Evolutionary conservation across 2,888 invertebrate genomes (phyloP).

Genomic region (Parnassius apollo): DNA sequence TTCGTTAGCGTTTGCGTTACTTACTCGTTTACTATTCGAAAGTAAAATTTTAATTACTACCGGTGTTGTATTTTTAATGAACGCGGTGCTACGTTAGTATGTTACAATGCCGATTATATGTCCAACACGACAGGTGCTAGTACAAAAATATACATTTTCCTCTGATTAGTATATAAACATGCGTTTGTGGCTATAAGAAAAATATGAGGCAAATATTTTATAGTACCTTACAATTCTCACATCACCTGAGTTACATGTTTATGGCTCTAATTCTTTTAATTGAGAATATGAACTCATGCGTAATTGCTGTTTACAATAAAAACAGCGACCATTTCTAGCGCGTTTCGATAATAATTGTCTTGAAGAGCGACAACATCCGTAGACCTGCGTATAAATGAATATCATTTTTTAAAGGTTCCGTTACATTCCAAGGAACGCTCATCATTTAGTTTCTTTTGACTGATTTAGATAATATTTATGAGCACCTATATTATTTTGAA

Average conservation of each 20-base stretch:
- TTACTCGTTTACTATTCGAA: no score
- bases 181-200: conserved; percentile 8
- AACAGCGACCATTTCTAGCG: conserved; percentile 53
- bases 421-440: no score
- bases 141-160: conserved; percentile 15
- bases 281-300: conserved; percentile 50
- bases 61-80: background rate
- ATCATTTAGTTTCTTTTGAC: no score
- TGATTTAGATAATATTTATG: no score
- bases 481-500: no score
- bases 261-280: conserved; percentile 66
- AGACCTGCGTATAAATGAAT: conserved; percentile 21
- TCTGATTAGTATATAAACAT: conserved; percentile 16
- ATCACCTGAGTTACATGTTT: conserved; percentile 35
- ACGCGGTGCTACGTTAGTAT: no score
- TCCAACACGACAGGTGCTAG: conserved; percentile 13
- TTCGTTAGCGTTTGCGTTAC: no score
- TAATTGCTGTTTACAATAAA: conserved; percentile 48
- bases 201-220: conserved; percentile 14
- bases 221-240: conserved; percentile 31
- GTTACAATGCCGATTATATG: conserved; percentile 2
- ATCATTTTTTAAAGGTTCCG: background rate
- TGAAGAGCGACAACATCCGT: conserved; percentile 30
- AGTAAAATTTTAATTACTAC: no score
- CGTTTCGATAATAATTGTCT: conserved; percentile 53